phyloP scores from a whole-genome alignment of 2,797 vertebrate genomes.

The Melanotaenia boesemani region DNA sequence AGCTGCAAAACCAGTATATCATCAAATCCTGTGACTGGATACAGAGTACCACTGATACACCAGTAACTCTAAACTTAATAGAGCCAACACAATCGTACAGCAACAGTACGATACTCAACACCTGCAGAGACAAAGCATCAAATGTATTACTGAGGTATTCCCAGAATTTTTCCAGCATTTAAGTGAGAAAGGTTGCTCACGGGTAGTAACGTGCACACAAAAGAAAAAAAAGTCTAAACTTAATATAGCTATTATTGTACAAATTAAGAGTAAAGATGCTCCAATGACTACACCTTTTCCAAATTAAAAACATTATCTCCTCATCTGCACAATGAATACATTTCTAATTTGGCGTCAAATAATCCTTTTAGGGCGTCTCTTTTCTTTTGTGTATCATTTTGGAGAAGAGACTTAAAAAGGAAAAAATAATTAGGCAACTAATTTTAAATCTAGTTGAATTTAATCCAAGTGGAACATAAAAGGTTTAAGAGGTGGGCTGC shows the following conservation, averaged over 20 bases:
- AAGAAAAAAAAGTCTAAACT: background rate
- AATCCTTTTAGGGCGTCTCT: conserved; percentile 3
- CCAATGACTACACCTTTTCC: background rate
- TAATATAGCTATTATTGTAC: background rate
- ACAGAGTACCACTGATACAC: background rate
- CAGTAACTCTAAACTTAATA: background rate
- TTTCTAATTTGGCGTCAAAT: background rate
- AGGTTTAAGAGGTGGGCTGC: background rate
- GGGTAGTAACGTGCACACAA: background rate
- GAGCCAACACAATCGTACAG: background rate
- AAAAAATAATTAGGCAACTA: background rate
- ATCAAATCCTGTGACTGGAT: conserved; percentile 8
- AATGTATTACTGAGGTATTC: background rate
- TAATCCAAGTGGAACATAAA: background rate
- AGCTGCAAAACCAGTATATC: background rate
- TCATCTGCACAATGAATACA: background rate
- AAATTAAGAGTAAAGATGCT: background rate
- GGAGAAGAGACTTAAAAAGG: background rate
- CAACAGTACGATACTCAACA: background rate
- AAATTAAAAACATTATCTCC: background rate
- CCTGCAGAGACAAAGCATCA: background rate
- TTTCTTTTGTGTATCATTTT: background rate
- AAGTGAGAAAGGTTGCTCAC: background rate
- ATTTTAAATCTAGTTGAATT: background rate
- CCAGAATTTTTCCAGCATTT: background rate